A percentile compares a stretch with the other conserved stretches of the same genome.
Conservation (phyloP, 2,888 invertebrate species). For the Parnassius orleans region DNA sequence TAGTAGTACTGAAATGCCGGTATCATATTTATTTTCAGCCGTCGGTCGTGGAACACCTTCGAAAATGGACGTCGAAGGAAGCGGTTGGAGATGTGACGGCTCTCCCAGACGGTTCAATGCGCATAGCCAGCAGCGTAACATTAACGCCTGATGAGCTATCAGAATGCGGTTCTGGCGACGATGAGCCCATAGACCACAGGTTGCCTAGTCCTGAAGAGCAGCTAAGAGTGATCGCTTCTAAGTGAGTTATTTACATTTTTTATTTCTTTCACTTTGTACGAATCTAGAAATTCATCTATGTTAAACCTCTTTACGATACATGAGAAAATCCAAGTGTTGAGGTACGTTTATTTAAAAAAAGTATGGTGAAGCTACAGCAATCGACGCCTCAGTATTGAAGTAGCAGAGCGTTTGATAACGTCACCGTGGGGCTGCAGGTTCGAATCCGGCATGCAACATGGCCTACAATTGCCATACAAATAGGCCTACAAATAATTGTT, state of each 20-base stretch:
- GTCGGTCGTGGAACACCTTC: conserved; percentile 87
- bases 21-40: conserved; percentile 79
- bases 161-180: conserved; percentile 81
- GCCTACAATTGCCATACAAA: too few relatives aligned
- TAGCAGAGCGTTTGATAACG: too few relatives aligned
- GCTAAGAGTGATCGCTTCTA: conserved; percentile 89
- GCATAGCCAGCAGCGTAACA: conserved; percentile 81
- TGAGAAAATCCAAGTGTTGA: too few relatives aligned
- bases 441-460: too few relatives aligned
- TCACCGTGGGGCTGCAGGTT: too few relatives aligned
- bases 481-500: too few relatives aligned
- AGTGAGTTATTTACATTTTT: conserved; percentile 75
- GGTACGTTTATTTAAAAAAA: too few relatives aligned
- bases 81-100: conserved; percentile 91
- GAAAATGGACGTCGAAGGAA: conserved; percentile 92
- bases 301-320: too few relatives aligned
- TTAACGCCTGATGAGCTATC: conserved; percentile 77
- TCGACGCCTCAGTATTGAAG: too few relatives aligned
- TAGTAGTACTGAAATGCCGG: too few relatives aligned
- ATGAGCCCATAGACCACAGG: conserved; percentile 90
- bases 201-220: conserved; percentile 94
- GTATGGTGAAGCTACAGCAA: too few relatives aligned
- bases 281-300: too few relatives aligned
- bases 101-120: conserved; percentile 87
- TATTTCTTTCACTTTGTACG: not conserved